These are phyloP conservation scores for Chitala chitala DNA, from an alignment of 2,113 vertebrate genomes.

Conservation along the genomic window DNA sequence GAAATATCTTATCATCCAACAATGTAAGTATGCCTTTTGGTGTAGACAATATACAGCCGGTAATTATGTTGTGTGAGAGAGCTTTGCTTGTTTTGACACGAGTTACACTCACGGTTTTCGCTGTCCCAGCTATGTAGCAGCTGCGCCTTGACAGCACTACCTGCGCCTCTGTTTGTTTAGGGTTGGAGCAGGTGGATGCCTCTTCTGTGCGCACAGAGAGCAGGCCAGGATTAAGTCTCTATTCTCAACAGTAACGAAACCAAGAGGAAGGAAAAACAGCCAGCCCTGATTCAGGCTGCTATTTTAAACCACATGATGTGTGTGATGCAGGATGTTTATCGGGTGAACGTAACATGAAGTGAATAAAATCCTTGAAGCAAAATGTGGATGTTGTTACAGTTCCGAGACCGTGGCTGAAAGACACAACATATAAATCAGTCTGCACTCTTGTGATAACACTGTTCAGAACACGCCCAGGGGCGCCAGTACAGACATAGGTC, in stretches of 20 bases:
- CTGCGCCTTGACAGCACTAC: conserved; percentile 1
- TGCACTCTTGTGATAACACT: neutral
- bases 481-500: neutral
- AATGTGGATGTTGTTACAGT: too few species aligned
- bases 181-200: neutral
- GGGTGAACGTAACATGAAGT: too few species aligned
- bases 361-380: too few species aligned
- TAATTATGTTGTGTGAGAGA: conserved; percentile 16
- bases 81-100: neutral
- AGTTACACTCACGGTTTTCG: neutral
- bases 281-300: neutral
- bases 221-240: neutral
- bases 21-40: neutral
- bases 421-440: neutral
- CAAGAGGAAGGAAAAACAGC: neutral
- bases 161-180: neutral
- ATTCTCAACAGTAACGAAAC: neutral
- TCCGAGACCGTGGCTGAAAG: neutral
- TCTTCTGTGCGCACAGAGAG: neutral
- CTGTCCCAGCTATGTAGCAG: neutral
- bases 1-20: neutral
- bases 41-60: neutral
- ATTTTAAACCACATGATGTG: conserved; percentile 7
- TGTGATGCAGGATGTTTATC: neutral
- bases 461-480: neutral